Percentiles rank a stretch among this genome's conserved stretches.
phyloP scores from a whole-genome alignment of 2,888 invertebrate species.

The Cordilura impudica region DNA sequence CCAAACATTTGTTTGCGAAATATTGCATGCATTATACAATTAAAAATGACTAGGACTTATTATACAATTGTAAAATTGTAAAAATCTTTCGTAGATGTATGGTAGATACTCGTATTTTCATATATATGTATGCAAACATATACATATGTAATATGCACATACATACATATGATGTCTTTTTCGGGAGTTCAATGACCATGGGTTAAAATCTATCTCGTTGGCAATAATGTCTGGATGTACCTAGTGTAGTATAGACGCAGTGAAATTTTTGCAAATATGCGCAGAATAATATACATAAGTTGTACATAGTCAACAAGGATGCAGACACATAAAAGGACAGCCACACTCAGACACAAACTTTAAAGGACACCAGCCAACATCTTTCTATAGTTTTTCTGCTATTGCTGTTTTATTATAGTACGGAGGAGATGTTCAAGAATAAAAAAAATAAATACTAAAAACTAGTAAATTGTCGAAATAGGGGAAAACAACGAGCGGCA shows the following conservation, averaged over 20 bases:
- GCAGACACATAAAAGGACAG: conserved; percentile 62
- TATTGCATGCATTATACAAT: not conserved
- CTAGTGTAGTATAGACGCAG: conserved; percentile 58
- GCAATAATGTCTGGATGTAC: conserved; percentile 60
- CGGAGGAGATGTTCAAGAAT: conserved; percentile 2
- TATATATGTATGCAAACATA: too few species aligned
- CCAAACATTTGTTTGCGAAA: too few species aligned
- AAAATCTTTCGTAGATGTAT: conserved; percentile 13
- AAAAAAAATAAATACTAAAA: conserved; percentile 21
- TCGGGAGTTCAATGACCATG: conserved; percentile 62
- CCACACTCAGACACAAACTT: conserved; percentile 61
- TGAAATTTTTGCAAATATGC: conserved; percentile 59
- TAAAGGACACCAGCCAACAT: conserved; percentile 61
- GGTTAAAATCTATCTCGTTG: conserved; percentile 62
- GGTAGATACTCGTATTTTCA: conserved; percentile 5
- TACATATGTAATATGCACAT: too few species aligned
- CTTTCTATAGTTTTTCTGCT: conserved; percentile 60
- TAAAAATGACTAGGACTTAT: not conserved
- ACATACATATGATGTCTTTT: conserved; percentile 41
- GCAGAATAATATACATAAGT: conserved; percentile 62
- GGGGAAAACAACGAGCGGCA: conserved; percentile 44
- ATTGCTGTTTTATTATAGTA: not conserved
- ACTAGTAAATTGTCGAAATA: conserved; percentile 47
- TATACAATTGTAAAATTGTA: conserved; percentile 6
- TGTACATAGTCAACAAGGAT: conserved; percentile 64